These are phyloP conservation scores for Magallana gigas DNA, from an alignment of 1,140 invertebrate genomes.

Conservation along the genomic window DNA sequence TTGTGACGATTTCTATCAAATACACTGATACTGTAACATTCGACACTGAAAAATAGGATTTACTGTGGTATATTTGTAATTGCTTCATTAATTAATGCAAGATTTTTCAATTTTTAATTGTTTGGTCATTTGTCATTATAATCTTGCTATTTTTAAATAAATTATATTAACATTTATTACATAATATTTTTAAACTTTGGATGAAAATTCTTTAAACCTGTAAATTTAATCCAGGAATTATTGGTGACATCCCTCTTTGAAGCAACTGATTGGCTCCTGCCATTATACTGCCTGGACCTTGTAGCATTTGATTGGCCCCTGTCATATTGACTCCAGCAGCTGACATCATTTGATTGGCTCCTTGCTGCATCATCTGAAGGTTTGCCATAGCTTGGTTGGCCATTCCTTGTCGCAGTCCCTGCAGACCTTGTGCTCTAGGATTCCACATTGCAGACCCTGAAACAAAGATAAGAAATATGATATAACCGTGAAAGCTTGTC, in stretches of 20 bases:
- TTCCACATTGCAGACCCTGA: conserved; percentile 18
- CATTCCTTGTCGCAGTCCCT: conserved; percentile 6
- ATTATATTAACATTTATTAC: too few relatives aligned
- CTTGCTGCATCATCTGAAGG: conserved; percentile 26
- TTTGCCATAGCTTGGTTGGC: conserved; percentile 23
- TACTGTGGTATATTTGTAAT: too few relatives aligned
- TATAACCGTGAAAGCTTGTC: too few relatives aligned
- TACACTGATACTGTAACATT: too few relatives aligned
- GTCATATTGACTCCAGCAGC: conserved; percentile 15
- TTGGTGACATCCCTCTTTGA: conserved; percentile 9
- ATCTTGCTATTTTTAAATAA: too few relatives aligned
- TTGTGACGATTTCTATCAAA: too few relatives aligned
- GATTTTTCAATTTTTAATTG: too few relatives aligned
- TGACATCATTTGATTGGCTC: conserved; percentile 12
- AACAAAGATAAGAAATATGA: neutral
- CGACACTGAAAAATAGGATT: too few relatives aligned
- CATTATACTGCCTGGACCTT: neutral
- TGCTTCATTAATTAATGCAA: too few relatives aligned
- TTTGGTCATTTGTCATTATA: too few relatives aligned
- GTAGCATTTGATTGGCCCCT: conserved; percentile 13
- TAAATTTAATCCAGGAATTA: conserved; percentile 1
- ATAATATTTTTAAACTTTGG: too few relatives aligned
- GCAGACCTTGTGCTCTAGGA: neutral
- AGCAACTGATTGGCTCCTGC: conserved; percentile 9
- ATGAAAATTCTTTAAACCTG: neutral